phyloP scores from a whole-genome alignment of 2,113 vertebrate genomes.

The Cyprinodon brontotheroides region DNA sequence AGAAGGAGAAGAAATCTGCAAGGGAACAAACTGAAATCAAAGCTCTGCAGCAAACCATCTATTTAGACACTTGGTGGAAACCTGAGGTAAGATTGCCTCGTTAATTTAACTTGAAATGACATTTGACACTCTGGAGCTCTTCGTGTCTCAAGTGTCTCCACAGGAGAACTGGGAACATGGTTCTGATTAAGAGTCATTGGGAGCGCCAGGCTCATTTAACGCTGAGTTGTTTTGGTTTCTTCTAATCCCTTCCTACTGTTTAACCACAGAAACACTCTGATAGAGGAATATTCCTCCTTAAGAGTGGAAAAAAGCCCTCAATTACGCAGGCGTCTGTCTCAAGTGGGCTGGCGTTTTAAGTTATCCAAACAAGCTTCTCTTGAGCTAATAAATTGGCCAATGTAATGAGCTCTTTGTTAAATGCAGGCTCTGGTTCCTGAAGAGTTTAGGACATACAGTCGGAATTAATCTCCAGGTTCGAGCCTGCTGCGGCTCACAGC shows the following conservation, averaged over 20 bases:
- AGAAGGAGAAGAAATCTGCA: too few species aligned
- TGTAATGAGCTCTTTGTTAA: slow-evolving; percentile 32
- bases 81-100: too few species aligned
- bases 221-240: slow-evolving; percentile 55
- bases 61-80: too few species aligned
- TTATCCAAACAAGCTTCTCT: slow-evolving; percentile 55
- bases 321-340: slow-evolving; percentile 61
- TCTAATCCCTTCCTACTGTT: slow-evolving; percentile 68
- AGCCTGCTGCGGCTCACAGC: slow-evolving; percentile 21
- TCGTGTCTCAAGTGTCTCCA: slow-evolving; percentile 15
- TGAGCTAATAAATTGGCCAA: slow-evolving; percentile 39
- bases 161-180: slow-evolving; percentile 37
- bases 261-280: slow-evolving; percentile 62
- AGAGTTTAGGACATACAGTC: slow-evolving; percentile 41
- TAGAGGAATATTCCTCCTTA: slow-evolving; percentile 51
- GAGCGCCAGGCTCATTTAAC: slow-evolving; percentile 55
- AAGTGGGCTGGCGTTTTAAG: slow-evolving; percentile 38
- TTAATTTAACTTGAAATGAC: not conserved
- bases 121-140: slow-evolving; percentile 22
- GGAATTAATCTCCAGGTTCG: slow-evolving; percentile 36
- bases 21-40: too few species aligned
- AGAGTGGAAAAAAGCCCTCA: slow-evolving; percentile 22
- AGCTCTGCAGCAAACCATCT: too few species aligned
- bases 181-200: slow-evolving; percentile 54
- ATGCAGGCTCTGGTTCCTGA: slow-evolving; percentile 42